phyloP scores from a whole-genome alignment of 2,888 invertebrate genomes.

The Oxycera nigricornis region DNA sequence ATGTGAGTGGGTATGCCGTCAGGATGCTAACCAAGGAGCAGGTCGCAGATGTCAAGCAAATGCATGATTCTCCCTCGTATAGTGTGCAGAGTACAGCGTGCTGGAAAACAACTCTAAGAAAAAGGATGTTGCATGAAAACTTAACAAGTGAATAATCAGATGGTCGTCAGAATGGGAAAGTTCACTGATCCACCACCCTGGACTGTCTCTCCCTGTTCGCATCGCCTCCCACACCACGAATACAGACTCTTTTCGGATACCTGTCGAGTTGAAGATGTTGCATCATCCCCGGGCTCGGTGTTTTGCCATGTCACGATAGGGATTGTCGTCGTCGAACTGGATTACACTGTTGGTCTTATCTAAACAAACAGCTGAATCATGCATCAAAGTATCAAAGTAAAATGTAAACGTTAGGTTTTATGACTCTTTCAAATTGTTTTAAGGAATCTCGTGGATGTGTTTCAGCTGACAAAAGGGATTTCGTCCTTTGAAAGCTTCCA shows the following conservation, averaged over 20 bases:
- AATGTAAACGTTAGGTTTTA: slow-evolving; percentile 11
- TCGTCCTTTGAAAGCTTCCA: neutral
- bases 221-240: too few relatives aligned
- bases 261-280: too few relatives aligned
- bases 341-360: slow-evolving; percentile 39
- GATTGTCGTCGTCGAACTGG: slow-evolving; percentile 25
- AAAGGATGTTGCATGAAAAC: slow-evolving; percentile 36
- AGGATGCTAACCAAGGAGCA: neutral
- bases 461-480: neutral
- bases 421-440: slow-evolving; percentile 19
- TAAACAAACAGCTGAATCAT: slow-evolving; percentile 33
- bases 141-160: slow-evolving; percentile 39
- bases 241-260: too few relatives aligned
- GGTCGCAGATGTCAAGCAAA: slow-evolving; percentile 13
- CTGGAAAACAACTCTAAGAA: neutral
- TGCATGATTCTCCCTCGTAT: neutral
- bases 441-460: slow-evolving; percentile 18
- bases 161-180: slow-evolving; percentile 20
- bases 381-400: slow-evolving; percentile 13
- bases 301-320: too few relatives aligned
- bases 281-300: too few relatives aligned
- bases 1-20: neutral
- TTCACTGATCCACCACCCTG: slow-evolving; percentile 31
- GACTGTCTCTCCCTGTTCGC: slow-evolving; percentile 10
- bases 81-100: neutral